Base-by-base conservation (phyloP, 2,888 invertebrate genomes). In the Plebejus anna region DNA sequence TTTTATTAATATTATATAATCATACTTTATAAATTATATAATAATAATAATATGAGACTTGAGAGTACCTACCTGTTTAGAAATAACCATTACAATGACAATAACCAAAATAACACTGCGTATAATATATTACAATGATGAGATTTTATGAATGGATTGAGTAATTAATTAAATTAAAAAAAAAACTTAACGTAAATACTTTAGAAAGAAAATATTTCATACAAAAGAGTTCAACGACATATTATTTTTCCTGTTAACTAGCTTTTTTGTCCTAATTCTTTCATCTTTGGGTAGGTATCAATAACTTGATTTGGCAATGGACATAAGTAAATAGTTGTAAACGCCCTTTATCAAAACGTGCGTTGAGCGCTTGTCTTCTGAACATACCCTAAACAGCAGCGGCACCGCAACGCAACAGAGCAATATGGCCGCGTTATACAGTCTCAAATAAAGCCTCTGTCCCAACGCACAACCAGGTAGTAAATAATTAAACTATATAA, bases 401-500 rank as follows among this genome's bases (percentile, higher is more conserved):
- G 7, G 13, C 51, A 51, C 51, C 16, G 16, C 55, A 55, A 16
- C 55, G 4, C 55, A 55, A 13, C 0, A 16, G 1, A 4, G 0
- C 4, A 16, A 4, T 55, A 16, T 16, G 1, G 16, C 55, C 55
- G 16, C 55, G 9, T 9, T 22, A 22, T 22, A 3, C 22, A 59
- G 22, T 59, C 22, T 22, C 7, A 55, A 55, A 55, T 55, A 55
- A 66, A 66, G 32, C 66, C 66, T 66, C 32, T 32, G 32, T 66
- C 66, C 32, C 13, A 66, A 36, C 66, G 66, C 66, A 66, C 66
- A 66, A 66, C 66, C 66, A 36, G 66, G 66, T 66, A 36, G 66
- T 66, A 16, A 66, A 66, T 66, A 66, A 66, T 66, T 36, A 66
- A 66, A 66, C 66, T 66, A 66, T 36, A 66, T 66, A 66, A 66